Evolutionary conservation across 2,888 invertebrate species (phyloP).

Genomic region (Ichneumoninae sp.): DNA sequence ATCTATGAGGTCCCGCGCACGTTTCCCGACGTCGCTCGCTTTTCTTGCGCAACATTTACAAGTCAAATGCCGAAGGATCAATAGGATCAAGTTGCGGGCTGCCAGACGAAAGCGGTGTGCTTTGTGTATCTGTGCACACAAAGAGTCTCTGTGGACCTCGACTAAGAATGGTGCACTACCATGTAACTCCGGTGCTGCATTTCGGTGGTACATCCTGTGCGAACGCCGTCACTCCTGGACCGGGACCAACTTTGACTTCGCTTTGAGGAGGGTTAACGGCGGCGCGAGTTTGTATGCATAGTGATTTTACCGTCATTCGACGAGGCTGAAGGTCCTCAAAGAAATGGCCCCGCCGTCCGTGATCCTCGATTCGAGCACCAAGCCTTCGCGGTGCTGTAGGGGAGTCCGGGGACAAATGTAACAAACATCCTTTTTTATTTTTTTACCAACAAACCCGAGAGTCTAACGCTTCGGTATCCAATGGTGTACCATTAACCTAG

Average conservation of each 20-base stretch:
- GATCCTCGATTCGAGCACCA: neutral
- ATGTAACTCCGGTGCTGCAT: neutral
- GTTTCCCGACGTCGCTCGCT: conserved; percentile 70
- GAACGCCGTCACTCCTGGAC: neutral
- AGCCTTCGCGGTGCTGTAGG: neutral
- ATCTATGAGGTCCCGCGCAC: conserved; percentile 32
- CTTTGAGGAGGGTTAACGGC: conserved; percentile 12
- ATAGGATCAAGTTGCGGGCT: conserved; percentile 65
- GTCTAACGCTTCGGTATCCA: too few species aligned
- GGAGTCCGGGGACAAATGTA: too few species aligned
- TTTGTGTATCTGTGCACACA: conserved; percentile 13
- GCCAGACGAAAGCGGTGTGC: neutral
- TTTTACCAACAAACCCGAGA: too few species aligned
- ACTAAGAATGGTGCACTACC: neutral
- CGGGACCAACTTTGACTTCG: conserved; percentile 18
- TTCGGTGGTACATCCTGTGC: neutral
- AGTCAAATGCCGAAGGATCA: conserved; percentile 77
- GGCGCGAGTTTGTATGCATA: neutral
- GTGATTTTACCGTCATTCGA: conserved; percentile 7
- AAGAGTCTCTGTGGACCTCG: conserved; percentile 3
- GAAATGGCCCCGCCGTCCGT: too few species aligned
- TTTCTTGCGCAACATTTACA: conserved; percentile 75
- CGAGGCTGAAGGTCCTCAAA: neutral
- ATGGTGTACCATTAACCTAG: too few species aligned
- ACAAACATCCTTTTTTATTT: too few species aligned